Percentiles rank a stretch among this genome's conserved stretches.
Evolutionary conservation across 2,113 vertebrate species (phyloP).

Genomic region (Leuciscus idus): DNA sequence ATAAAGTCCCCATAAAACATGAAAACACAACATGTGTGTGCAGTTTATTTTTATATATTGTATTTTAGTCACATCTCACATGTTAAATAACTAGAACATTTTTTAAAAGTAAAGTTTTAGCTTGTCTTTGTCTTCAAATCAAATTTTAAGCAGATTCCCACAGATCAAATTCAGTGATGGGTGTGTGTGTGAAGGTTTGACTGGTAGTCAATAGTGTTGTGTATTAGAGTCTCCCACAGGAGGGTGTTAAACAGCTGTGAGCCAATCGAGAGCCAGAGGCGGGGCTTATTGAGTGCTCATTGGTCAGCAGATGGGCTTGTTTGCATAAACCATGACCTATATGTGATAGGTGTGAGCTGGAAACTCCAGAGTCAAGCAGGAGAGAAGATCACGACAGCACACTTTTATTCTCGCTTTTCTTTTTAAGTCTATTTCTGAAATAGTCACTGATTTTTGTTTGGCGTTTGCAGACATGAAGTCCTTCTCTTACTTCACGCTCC

Average conservation of each 20-base stretch:
- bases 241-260: constrained; percentile 14
- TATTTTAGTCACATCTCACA: background rate
- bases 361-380: constrained; percentile 3
- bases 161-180: background rate
- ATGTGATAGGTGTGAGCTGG: constrained; percentile 58
- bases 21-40: too few relatives aligned
- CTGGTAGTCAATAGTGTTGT: constrained; percentile 4
- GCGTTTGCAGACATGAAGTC: background rate
- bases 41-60: too few relatives aligned
- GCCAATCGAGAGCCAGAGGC: constrained; percentile 22
- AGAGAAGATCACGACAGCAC: background rate
- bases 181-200: background rate
- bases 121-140: background rate
- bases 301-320: constrained; percentile 69
- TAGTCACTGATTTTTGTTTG: background rate
- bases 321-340: constrained; percentile 71
- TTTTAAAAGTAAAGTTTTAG: background rate
- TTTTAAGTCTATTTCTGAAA: too few relatives aligned
- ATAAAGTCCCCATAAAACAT: too few relatives aligned
- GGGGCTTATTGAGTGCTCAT: constrained; percentile 70
- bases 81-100: background rate
- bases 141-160: background rate
- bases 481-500: constrained; percentile 48
- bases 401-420: background rate
- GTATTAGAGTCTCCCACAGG: background rate